Percentiles rank a stretch among this genome's conserved stretches.
These are phyloP conservation scores for Hypselothyrea guttata DNA, from an alignment of 2,888 invertebrate genomes.

Conservation along the genomic window DNA sequence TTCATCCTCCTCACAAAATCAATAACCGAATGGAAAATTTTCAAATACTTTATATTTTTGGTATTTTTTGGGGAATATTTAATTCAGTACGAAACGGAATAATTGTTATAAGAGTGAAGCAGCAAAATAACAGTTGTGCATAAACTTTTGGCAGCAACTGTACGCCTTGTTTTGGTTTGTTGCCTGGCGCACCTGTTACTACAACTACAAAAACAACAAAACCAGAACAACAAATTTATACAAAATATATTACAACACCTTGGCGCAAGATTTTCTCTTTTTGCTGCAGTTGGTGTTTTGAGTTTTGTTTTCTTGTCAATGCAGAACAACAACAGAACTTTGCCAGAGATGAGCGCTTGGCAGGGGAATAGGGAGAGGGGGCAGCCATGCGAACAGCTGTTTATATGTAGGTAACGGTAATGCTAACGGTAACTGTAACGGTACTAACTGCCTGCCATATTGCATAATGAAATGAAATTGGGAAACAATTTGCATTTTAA, in stretches of 20 bases:
- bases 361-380: constrained; percentile 6
- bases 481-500: constrained; percentile 67
- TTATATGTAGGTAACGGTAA: no score
- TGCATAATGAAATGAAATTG: constrained; percentile 64
- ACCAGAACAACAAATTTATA: constrained; percentile 4
- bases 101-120: constrained; percentile 37
- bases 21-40: constrained; percentile 30
- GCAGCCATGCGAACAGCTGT: constrained; percentile 1
- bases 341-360: constrained; percentile 10
- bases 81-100: constrained; percentile 26
- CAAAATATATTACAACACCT: constrained; percentile 46
- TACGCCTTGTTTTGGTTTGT: constrained; percentile 30
- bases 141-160: constrained; percentile 61
- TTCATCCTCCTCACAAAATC: constrained; percentile 27
- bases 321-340: constrained; percentile 25
- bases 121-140: constrained; percentile 62
- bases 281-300: constrained; percentile 34
- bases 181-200: constrained; percentile 49
- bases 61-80: constrained; percentile 7
- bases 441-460: constrained; percentile 39
- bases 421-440: no score
- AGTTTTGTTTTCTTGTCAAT: constrained; percentile 46
- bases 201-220: constrained; percentile 29
- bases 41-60: constrained; percentile 33
- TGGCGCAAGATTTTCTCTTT: constrained; percentile 44